Evolutionary conservation across 2,888 invertebrate genomes (phyloP), one percentile per base, ranked within the genome.

Genomic region (Gisinianus flammeolus): DNA sequence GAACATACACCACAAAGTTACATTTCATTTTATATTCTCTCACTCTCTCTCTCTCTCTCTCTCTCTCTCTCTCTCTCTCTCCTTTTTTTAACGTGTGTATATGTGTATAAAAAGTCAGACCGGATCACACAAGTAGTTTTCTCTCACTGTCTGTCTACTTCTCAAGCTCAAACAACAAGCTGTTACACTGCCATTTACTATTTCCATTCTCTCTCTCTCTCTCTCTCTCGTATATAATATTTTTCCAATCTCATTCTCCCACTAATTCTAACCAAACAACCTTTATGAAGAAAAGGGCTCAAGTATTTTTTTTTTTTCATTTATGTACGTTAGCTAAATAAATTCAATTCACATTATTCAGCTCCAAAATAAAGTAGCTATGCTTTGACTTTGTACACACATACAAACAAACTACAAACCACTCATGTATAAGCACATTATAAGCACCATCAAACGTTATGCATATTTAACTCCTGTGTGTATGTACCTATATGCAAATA

Each of bases 41-140:
- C 44, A 58, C 58, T 58, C 58, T n/a, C 58, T 58, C n/a, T 58
- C 22, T 58, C 58, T n/a, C n/a, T 56, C 56, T 56, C 22, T 12
- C 22, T 22, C 44, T 44, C 22, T 35, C 26, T 3, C 26, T 3
- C 44, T 2, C 33, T 64, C 66, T 6, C 44, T 22, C 52, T 69
- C 30, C 8, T n/a, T n/a, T n/a, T n/a, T n/a, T n/a, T n/a, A n/a
- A n/a, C n/a, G n/a, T n/a, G n/a, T n/a, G n/a, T n/a, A n/a, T 19
- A 1, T 33, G n/a, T 26, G 44, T 44, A 68, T 26, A 44, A 69
- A 69, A 69, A n/a, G 69, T 35, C 58, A 24, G 58, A 66, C 64
- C 33, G 76, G 80, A 81, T 81, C 80, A 81, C 80, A 81, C 80
- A 79, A 79, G 80, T 77, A 62, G 80, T 77, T 76, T 76, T 56